A percentile compares a stretch with the other conserved stretches of the same genome.
Conservation (phyloP, 2,113 vertebrate genomes). For the Tauraco erythrolophus region DNA sequence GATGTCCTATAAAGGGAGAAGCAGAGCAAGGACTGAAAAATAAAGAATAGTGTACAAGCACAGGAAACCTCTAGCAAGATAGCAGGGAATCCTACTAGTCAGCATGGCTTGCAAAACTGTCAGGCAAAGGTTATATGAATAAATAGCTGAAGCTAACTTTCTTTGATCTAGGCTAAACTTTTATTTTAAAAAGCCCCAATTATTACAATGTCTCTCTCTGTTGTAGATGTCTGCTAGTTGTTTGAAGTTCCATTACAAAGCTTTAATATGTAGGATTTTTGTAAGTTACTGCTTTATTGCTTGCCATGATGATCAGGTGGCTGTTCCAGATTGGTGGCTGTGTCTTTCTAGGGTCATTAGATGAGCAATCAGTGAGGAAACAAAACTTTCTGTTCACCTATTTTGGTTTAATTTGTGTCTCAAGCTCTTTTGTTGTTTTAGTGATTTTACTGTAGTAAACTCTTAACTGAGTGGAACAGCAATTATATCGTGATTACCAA, state of each 20-base stretch:
- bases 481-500: conserved; percentile 20
- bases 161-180: neutral
- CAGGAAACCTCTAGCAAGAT: neutral
- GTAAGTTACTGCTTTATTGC: neutral
- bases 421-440: neutral
- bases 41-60: neutral
- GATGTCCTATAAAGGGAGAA: neutral
- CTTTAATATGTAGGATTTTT: neutral
- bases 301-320: neutral
- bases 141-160: neutral
- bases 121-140: neutral
- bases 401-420: conserved; percentile 6
- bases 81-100: neutral
- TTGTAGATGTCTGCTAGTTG: neutral
- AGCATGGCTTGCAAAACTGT: neutral
- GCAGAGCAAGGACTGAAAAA: neutral
- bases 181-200: neutral
- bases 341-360: conserved; percentile 7
- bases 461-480: conserved; percentile 16
- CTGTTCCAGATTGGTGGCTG: neutral
- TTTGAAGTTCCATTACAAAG: neutral
- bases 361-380: neutral
- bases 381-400: neutral
- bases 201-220: neutral
- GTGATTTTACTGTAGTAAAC: neutral